Percentiles rank a stretch among this genome's conserved stretches.
phyloP scores from a whole-genome alignment of 2,888 invertebrate species.

The Mycalesis mineus region DNA sequence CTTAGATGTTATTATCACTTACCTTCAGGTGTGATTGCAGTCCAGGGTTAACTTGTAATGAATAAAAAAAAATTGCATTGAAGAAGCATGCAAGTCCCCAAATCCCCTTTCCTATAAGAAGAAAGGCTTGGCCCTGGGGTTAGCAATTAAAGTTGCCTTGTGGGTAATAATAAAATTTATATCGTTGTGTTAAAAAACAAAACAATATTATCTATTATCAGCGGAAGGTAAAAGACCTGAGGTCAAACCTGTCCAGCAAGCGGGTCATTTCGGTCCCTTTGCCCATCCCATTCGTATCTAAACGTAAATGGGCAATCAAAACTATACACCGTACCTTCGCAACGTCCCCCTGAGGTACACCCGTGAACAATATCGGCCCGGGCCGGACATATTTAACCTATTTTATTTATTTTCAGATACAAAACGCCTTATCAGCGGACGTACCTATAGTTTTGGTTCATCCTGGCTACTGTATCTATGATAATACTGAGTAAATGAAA shows the following conservation, averaged over 20 bases:
- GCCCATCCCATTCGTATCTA: slow-evolving; percentile 17
- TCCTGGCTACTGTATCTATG: slow-evolving; percentile 11
- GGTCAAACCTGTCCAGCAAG: neutral
- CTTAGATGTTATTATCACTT: too few species aligned
- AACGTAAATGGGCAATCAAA: slow-evolving; percentile 26
- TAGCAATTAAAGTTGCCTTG: too few species aligned
- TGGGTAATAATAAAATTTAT: too few species aligned
- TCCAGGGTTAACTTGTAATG: too few species aligned
- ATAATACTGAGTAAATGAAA: neutral
- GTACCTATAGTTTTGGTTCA: slow-evolving; percentile 44
- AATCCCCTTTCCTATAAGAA: too few species aligned
- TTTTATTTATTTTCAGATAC: slow-evolving; percentile 77
- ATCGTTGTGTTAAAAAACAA: too few species aligned
- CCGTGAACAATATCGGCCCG: slow-evolving; percentile 50
- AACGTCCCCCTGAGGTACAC: slow-evolving; percentile 28
- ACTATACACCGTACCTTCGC: slow-evolving; percentile 9
- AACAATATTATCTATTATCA: too few species aligned
- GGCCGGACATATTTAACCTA: slow-evolving; percentile 72
- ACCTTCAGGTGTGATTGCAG: too few species aligned
- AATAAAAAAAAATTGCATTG: too few species aligned
- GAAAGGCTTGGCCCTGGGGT: too few species aligned
- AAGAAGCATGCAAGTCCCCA: too few species aligned
- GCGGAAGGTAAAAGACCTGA: neutral
- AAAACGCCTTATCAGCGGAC: slow-evolving; percentile 72
- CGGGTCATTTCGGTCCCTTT: neutral